These are phyloP conservation scores for Coptodon bakossiorum DNA, from an alignment of 2,113 vertebrate genomes.

Conservation along the genomic window DNA sequence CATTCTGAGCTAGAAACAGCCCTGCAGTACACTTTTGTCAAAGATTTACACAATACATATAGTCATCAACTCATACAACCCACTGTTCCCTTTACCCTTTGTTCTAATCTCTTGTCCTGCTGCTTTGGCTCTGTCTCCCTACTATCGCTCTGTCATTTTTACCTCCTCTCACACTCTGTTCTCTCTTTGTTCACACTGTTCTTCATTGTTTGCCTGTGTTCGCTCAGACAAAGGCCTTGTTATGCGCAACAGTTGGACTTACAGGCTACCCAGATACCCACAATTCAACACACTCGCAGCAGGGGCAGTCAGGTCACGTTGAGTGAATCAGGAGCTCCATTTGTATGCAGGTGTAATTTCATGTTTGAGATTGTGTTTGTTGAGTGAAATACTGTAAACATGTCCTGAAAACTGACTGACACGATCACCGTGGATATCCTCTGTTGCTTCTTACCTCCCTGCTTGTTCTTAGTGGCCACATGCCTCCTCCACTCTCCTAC, in stretches of 20 bases:
- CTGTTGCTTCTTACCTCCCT: not conserved
- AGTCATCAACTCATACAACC: not conserved
- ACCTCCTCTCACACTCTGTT: slow-evolving; percentile 25
- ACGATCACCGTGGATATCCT: not conserved
- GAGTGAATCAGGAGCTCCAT: not conserved
- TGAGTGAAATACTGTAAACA: not conserved
- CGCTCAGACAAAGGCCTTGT: slow-evolving; percentile 54
- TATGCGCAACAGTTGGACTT: slow-evolving; percentile 49
- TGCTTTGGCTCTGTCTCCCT: slow-evolving; percentile 8
- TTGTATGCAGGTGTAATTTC: not conserved
- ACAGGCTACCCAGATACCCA: slow-evolving; percentile 9
- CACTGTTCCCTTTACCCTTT: not conserved
- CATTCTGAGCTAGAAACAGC: not conserved
- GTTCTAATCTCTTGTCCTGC: slow-evolving; percentile 3
- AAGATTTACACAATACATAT: not conserved
- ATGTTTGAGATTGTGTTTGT: not conserved
- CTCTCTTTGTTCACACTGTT: slow-evolving; percentile 45
- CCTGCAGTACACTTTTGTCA: not conserved
- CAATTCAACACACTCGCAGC: not conserved
- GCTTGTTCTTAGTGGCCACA: slow-evolving; percentile 18
- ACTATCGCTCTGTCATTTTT: slow-evolving; percentile 5
- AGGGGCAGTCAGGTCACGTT: not conserved
- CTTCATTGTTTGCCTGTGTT: slow-evolving; percentile 61
- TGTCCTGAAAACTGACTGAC: not conserved
- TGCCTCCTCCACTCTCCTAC: not conserved